Percentiles rank a stretch among this genome's conserved stretches.
Evolutionary conservation across 2,113 vertebrate species (phyloP).

Genomic region (Thamnophis sirtalis): DNA sequence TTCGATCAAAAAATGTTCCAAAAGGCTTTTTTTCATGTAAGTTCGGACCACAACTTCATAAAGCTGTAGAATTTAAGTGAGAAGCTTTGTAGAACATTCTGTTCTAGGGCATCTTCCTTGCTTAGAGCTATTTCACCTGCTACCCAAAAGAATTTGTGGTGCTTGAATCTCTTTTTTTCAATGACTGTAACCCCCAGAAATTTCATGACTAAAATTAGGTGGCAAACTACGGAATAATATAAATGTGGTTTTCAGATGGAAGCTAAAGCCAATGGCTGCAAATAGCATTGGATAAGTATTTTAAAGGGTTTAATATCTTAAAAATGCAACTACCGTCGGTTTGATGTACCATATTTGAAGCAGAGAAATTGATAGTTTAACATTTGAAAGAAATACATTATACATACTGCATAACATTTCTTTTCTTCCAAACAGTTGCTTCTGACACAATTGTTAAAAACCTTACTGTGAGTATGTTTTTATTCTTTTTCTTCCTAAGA

Average conservation of each 20-base stretch:
- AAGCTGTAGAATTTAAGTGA: not conserved
- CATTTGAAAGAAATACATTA: not conserved
- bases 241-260: not conserved
- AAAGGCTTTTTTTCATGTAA: slow-evolving; percentile 81
- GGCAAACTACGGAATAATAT: not conserved
- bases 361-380: not conserved
- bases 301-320: not conserved
- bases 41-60: slow-evolving; percentile 44
- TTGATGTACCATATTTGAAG: not conserved
- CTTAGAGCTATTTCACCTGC: not conserved
- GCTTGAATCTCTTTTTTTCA: not conserved
- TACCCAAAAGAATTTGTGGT: not conserved
- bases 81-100: not conserved
- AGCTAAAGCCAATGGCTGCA: not conserved
- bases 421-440: slow-evolving; percentile 78
- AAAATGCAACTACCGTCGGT: not conserved
- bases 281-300: not conserved
- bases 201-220: not conserved
- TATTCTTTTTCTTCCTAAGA: slow-evolving; percentile 12
- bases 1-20: slow-evolving; percentile 76
- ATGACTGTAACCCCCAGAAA: not conserved
- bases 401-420: not conserved
- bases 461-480: slow-evolving; percentile 84
- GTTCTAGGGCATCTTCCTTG: not conserved
- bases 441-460: slow-evolving; percentile 86